Conservation (phyloP, 2,113 vertebrate species). For the Redunca redunca region DNA sequence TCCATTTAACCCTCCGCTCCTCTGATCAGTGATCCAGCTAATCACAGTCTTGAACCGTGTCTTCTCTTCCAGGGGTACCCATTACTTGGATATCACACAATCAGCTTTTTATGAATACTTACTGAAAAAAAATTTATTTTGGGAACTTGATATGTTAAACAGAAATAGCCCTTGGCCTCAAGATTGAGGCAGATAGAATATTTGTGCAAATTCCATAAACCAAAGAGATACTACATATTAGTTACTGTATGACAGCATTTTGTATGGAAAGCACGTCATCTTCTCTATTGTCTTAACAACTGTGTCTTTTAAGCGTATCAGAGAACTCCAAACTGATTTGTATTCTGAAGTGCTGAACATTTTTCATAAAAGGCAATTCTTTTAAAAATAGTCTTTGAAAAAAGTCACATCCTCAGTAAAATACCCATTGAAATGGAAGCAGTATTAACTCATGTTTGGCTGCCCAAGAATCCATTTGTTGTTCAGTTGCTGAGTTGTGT, state of each 20-base stretch:
- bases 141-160: neutral
- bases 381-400: conserved; percentile 11
- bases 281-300: neutral
- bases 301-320: neutral
- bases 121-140: conserved; percentile 17
- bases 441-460: conserved; percentile 3
- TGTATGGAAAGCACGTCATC: neutral
- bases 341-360: conserved; percentile 16
- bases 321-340: neutral
- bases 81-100: conserved; percentile 39
- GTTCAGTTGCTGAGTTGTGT: neutral
- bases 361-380: neutral
- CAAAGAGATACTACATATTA: neutral
- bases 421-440: neutral
- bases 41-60: neutral
- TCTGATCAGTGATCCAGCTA: conserved; percentile 43
- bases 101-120: conserved; percentile 9
- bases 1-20: conserved; percentile 22
- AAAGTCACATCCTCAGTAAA: neutral
- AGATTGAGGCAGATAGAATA: neutral
- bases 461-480: neutral
- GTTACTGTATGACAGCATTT: neutral
- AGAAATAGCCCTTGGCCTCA: neutral
- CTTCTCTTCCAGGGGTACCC: neutral
- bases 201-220: conserved; percentile 13